Base-by-base conservation (phyloP, 2,113 vertebrate genomes). In the Ardeotis arabs region DNA sequence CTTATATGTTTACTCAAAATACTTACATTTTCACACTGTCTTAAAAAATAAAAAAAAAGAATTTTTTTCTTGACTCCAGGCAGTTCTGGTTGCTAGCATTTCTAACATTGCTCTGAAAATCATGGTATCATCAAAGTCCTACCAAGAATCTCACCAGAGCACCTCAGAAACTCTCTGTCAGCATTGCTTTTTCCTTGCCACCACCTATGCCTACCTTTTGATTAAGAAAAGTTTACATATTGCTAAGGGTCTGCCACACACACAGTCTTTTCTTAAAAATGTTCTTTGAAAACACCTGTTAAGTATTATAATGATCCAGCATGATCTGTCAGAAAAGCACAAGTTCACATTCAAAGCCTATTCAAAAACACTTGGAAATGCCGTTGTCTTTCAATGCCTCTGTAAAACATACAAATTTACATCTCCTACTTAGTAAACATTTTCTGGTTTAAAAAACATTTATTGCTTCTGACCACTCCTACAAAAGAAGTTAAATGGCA, bases 321-420 rank as follows among this genome's bases (percentile, higher is more conserved):
- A 88, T 70, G 90, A 96, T 95, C 95, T 89, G n/a, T 37, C 45
- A 88, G 50, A 96, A 97, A 96, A 92, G 83, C 72, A 73, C 31
- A 97, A 95, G 33, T 92, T 21, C 81, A 81, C 60, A 93, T 90
- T 85, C 29, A 83, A 87, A 95, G 33, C 21, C 12, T 17, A 59
- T 74, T 83, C 44, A 95, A 92, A 79, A 94, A 55, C 69, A 97
- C 68, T 45, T 87, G 67, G 70, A 91, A 97, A 95, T 60, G 37
- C 41, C 86, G 89, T 28, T 35, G 35, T 49, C n/a, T 90, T 97
- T 96, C 80, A 93, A 49, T 24, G 53, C 21, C 35, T 92, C 56
- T 63, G 52, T 66, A 92, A 95, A 74, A 91, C 62, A 74, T 33
- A 68, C 13, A 55, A 84, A 69, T 88, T 84, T 91, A 81, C 86